Evolutionary conservation across 2,113 vertebrate species (phyloP).

Genomic region (Ammospiza caudacuta): DNA sequence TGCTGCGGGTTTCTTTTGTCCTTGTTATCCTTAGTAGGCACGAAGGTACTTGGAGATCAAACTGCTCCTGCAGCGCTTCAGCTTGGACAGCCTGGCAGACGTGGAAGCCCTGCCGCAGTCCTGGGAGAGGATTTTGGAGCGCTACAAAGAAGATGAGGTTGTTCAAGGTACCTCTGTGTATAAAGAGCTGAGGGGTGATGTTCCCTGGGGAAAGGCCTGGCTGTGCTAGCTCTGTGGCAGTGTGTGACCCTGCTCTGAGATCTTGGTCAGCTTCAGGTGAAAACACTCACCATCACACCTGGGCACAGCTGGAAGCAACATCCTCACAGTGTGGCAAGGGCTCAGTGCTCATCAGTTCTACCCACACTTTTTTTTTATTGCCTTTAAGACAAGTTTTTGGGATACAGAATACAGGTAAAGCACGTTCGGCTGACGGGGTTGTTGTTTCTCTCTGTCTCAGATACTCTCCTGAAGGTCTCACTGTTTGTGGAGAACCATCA

Average conservation of each 20-base stretch:
- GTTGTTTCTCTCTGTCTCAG: constrained; percentile 69
- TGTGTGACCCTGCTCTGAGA: background rate
- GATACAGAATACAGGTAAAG: too few relatives aligned
- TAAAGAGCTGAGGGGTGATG: accelerated
- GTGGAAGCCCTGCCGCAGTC: constrained; percentile 75
- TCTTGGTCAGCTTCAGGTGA: accelerated
- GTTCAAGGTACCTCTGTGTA: constrained; percentile 71
- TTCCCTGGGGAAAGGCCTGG: background rate
- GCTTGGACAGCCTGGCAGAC: constrained; percentile 70
- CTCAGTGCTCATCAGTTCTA: background rate
- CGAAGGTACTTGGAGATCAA: constrained; percentile 82
- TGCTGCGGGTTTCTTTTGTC: accelerated
- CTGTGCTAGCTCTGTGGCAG: background rate
- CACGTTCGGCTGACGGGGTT: background rate
- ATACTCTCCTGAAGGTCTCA: constrained; percentile 79
- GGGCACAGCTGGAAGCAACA: accelerated
- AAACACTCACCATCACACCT: accelerated
- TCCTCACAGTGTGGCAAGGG: accelerated
- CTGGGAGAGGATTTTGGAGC: constrained; percentile 80
- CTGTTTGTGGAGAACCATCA: constrained; percentile 81
- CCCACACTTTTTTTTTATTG: accelerated
- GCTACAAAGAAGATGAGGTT: constrained; percentile 50
- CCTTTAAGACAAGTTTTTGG: background rate
- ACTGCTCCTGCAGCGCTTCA: constrained; percentile 75
- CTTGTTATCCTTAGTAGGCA: constrained; percentile 50